A percentile compares a stretch with the other conserved stretches of the same genome.
Evolutionary conservation across 2,888 invertebrate species (phyloP).

Genomic region (Adineta ricciae): DNA sequence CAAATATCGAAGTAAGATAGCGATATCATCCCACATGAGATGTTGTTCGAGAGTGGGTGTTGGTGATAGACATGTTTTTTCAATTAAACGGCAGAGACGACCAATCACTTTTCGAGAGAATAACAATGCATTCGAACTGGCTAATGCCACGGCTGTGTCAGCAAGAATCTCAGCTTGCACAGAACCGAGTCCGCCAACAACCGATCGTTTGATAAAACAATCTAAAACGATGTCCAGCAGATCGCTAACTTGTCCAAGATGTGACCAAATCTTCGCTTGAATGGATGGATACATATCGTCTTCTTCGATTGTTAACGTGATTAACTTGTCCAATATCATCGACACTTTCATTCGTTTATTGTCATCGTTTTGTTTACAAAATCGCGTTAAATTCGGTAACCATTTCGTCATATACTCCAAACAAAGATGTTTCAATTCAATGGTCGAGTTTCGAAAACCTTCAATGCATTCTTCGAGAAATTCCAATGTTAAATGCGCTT

Average conservation of each 20-base stretch:
- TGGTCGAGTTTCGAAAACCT: conserved; percentile 84
- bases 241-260: conserved; percentile 81
- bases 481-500: conserved; percentile 86
- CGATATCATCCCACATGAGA: conserved; percentile 95
- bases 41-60: conserved; percentile 76
- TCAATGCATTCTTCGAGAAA: conserved; percentile 92
- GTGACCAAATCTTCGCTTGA: conserved; percentile 98
- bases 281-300: conserved; percentile 98
- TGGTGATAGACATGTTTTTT: conserved; percentile 87
- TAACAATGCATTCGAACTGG: conserved; percentile 86
- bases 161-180: conserved; percentile 96
- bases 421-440: conserved; percentile 90
- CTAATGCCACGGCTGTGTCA: conserved; percentile 88
- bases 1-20: conserved; percentile 82
- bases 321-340: conserved; percentile 82
- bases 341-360: conserved; percentile 73
- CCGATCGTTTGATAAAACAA: conserved; percentile 73
- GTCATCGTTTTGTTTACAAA: conserved; percentile 86
- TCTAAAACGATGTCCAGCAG: conserved; percentile 90
- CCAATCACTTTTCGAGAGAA: conserved; percentile 89
- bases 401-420: conserved; percentile 97
- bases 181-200: conserved; percentile 79
- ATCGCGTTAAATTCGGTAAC: conserved; percentile 85
- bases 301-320: conserved; percentile 89
- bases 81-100: conserved; percentile 53